phyloP scores from a whole-genome alignment of 1,140 invertebrate genomes.

The Danaus plexippus region DNA sequence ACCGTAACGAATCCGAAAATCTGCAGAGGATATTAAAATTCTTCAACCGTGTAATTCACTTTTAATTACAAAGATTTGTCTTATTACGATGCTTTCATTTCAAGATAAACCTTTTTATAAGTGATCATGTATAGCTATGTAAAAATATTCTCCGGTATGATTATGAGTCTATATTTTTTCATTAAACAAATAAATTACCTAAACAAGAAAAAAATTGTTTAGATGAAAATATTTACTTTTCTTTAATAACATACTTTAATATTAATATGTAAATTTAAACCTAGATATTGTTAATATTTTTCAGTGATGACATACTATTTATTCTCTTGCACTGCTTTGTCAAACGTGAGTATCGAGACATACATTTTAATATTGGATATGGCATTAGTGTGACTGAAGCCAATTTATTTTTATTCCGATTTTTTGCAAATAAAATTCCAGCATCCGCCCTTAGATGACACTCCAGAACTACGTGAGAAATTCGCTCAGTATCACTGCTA shows the following conservation, averaged over 20 bases:
- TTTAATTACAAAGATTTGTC: conserved; percentile 2
- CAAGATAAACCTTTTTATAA: conserved; percentile 5
- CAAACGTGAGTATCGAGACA: conserved; percentile 9
- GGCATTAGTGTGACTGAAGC: too few relatives aligned
- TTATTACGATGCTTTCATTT: conserved; percentile 6
- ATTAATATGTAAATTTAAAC: too few relatives aligned
- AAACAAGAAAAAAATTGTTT: too few relatives aligned
- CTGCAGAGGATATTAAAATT: conserved; percentile 21
- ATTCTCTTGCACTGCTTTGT: background rate
- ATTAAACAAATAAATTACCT: background rate
- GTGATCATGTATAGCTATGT: conserved; percentile 1
- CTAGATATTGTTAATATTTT: too few relatives aligned
- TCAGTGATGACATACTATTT: too few relatives aligned
- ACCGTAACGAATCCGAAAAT: conserved; percentile 22
- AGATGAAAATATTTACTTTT: too few relatives aligned
- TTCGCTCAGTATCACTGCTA: conserved; percentile 31
- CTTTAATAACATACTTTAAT: too few relatives aligned
- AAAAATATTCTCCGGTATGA: conserved; percentile 8
- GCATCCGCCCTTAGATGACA: conserved; percentile 3
- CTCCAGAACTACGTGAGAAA: conserved; percentile 10
- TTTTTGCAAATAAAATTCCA: conserved; percentile 5
- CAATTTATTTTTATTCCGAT: background rate
- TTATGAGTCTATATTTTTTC: background rate
- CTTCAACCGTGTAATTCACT: conserved; percentile 12
- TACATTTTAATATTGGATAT: too few relatives aligned